These are phyloP conservation scores for Takifugu ocellatus DNA, from an alignment of 2,797 vertebrate species.

Conservation along the genomic window DNA sequence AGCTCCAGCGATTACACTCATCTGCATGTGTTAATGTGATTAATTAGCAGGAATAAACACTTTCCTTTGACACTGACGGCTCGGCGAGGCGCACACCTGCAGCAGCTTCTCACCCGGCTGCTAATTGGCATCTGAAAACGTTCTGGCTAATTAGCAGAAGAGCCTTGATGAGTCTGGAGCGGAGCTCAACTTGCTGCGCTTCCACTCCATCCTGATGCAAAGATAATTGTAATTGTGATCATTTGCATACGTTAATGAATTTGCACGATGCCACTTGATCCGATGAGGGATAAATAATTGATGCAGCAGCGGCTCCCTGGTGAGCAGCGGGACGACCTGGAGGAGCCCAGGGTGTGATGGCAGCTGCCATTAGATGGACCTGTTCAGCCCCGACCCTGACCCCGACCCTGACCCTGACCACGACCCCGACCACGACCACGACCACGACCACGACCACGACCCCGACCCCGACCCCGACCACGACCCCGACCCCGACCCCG, in stretches of 20 bases:
- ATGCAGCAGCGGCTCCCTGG: slow-evolving; percentile 53
- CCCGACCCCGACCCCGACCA: no score
- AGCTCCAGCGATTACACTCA: slow-evolving; percentile 79
- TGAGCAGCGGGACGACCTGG: slow-evolving; percentile 1
- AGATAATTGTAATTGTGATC: slow-evolving; percentile 82
- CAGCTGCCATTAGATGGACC: no score
- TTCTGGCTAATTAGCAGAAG: slow-evolving; percentile 80
- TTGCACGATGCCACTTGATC: slow-evolving; percentile 75
- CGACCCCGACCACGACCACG: no score
- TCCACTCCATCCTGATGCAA: slow-evolving; percentile 72
- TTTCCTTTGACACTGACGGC: slow-evolving; percentile 76
- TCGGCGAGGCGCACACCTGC: slow-evolving; percentile 78
- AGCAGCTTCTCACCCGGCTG: slow-evolving; percentile 75
- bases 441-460: no score
- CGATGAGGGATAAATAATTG: slow-evolving; percentile 80
- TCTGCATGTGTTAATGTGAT: slow-evolving; percentile 86
- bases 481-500: no score
- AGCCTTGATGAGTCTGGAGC: slow-evolving; percentile 70
- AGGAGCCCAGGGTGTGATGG: neutral
- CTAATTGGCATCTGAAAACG: slow-evolving; percentile 84
- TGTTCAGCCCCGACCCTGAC: no score
- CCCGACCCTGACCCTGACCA: no score
- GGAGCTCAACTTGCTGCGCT: slow-evolving; percentile 74
- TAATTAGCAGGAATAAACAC: slow-evolving; percentile 84
- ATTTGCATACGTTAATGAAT: slow-evolving; percentile 85